phyloP scores from a whole-genome alignment of 2,113 vertebrate genomes.

The Anoura caudifer region DNA sequence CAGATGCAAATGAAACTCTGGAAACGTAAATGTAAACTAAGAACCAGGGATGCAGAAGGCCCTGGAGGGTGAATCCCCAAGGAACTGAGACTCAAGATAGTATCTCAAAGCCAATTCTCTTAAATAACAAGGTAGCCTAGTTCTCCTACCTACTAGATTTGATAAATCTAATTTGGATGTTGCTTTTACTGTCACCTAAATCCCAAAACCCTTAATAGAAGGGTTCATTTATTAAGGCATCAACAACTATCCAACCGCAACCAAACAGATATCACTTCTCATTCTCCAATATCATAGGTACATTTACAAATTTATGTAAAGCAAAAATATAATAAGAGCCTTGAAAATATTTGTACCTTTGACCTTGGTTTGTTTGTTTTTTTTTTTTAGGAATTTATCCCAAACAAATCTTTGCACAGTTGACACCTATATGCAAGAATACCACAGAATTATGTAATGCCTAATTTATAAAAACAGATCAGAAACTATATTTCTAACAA shows the following conservation, averaged over 20 bases:
- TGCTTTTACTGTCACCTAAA: background rate
- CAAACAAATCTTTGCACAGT: background rate
- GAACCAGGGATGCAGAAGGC: background rate
- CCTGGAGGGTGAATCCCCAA: background rate
- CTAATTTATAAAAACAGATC: background rate
- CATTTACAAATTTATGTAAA: conserved; percentile 9
- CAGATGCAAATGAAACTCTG: background rate
- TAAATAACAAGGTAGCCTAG: background rate
- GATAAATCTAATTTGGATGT: background rate
- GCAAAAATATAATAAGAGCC: background rate
- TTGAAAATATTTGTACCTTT: background rate
- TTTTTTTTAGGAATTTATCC: background rate
- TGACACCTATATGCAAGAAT: background rate
- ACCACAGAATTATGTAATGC: background rate
- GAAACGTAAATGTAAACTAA: background rate
- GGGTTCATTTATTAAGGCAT: conserved; percentile 7
- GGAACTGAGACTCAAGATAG: background rate
- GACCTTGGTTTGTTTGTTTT: background rate
- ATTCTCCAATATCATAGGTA: background rate
- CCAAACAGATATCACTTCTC: background rate
- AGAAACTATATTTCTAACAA: conserved; percentile 1
- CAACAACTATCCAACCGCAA: background rate
- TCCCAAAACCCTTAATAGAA: conserved; percentile 25
- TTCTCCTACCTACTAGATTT: background rate
- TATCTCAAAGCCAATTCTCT: conserved; percentile 1